Percentiles rank a stretch among this genome's conserved stretches.
phyloP scores from a whole-genome alignment of 2,888 invertebrate genomes.

The Itoplectis maculator region DNA sequence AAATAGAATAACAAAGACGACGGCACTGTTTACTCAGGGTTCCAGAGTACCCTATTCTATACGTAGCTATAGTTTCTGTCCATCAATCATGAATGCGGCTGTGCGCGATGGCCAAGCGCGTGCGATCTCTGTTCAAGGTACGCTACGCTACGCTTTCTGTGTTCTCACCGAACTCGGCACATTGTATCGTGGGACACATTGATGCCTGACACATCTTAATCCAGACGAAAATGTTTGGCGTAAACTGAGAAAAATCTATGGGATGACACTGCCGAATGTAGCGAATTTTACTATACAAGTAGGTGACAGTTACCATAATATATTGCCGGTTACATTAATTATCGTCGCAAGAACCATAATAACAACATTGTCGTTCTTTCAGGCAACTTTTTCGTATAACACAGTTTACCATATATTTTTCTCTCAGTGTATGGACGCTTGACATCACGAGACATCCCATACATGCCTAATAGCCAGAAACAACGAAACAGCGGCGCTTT shows the following conservation, averaged over 20 bases:
- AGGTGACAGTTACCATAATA: too few relatives aligned
- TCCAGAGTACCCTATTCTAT: constrained; percentile 19
- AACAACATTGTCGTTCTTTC: too few relatives aligned
- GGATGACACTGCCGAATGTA: too few relatives aligned
- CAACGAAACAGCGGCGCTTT: not conserved
- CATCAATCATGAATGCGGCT: constrained; percentile 62
- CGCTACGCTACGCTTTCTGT: constrained; percentile 28
- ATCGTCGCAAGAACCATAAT: too few relatives aligned
- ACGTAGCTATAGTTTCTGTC: not conserved
- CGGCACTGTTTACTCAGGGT: constrained; percentile 60
- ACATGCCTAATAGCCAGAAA: too few relatives aligned
- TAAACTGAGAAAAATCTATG: not conserved
- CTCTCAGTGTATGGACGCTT: too few relatives aligned
- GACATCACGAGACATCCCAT: too few relatives aligned
- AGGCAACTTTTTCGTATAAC: too few relatives aligned
- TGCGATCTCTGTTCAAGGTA: constrained; percentile 28
- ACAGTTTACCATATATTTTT: too few relatives aligned
- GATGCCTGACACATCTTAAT: constrained; percentile 49
- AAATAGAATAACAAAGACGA: constrained; percentile 19
- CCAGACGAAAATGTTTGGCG: not conserved
- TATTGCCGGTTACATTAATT: too few relatives aligned
- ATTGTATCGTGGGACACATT: not conserved
- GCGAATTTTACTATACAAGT: too few relatives aligned
- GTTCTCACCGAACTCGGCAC: not conserved
- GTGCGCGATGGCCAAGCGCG: constrained; percentile 33